Conservation (phyloP, 2,888 invertebrate genomes). For the Oligia fasciuncula region DNA sequence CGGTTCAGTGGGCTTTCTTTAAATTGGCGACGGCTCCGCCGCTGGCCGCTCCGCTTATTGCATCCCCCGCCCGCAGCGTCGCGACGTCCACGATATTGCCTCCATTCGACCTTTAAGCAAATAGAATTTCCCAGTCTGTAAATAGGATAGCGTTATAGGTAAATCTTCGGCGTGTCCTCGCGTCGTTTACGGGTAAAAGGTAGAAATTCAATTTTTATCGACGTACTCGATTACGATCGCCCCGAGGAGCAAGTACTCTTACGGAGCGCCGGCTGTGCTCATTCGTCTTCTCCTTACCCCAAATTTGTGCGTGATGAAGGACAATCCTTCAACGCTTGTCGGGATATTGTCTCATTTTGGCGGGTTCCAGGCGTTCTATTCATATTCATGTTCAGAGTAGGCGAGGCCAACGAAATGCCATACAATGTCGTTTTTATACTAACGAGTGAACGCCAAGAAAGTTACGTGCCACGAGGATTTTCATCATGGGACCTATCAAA, state of each 20-base stretch:
- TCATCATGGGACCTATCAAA: constrained; percentile 88
- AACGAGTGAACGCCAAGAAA: constrained; percentile 86
- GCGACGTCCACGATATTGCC: constrained; percentile 89
- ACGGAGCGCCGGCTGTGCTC: constrained; percentile 56
- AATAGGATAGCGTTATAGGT: constrained; percentile 87
- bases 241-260: constrained; percentile 62
- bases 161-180: constrained; percentile 81
- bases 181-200: constrained; percentile 80
- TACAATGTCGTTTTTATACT: constrained; percentile 86
- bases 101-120: constrained; percentile 89
- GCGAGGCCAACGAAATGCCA: constrained; percentile 81
- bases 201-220: constrained; percentile 84
- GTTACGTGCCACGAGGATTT: constrained; percentile 88
- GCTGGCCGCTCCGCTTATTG: constrained; percentile 89
- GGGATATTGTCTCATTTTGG: constrained; percentile 82
- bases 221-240: constrained; percentile 77
- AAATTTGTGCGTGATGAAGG: constrained; percentile 86
- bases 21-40: constrained; percentile 89
- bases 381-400: constrained; percentile 81
- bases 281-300: constrained; percentile 67
- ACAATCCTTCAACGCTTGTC: constrained; percentile 84
- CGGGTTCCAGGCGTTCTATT: constrained; percentile 80
- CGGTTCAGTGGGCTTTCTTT: constrained; percentile 91
- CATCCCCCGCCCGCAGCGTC: constrained; percentile 87
- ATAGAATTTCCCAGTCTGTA: constrained; percentile 88